Conservation (phyloP, 2,113 vertebrate genomes). For the Aegotheles bennettii region DNA sequence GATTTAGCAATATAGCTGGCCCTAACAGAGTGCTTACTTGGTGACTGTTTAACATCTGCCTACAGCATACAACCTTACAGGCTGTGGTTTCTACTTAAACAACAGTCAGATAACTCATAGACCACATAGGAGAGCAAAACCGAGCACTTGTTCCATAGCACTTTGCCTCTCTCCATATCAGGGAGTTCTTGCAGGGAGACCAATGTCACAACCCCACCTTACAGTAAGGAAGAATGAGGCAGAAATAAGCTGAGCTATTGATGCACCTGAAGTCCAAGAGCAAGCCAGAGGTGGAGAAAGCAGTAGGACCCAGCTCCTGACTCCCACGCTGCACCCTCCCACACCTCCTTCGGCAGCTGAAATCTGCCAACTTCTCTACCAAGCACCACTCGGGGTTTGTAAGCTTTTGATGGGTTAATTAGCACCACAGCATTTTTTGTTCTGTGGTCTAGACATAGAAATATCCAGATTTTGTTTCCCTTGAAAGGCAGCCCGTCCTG, state of each 20-base stretch:
- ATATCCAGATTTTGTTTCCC: conserved; percentile 82
- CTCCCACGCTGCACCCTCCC: background rate
- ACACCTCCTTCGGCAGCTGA: background rate
- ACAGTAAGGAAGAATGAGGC: background rate
- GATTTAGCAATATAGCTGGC: background rate
- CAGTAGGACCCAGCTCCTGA: background rate
- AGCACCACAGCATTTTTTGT: conserved; percentile 77
- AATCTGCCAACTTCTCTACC: background rate
- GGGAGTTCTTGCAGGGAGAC: background rate
- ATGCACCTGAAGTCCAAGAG: background rate
- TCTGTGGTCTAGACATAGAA: conserved; percentile 86
- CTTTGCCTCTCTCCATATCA: background rate
- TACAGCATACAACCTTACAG: background rate
- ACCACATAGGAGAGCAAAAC: background rate
- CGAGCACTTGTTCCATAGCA: background rate
- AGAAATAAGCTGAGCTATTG: background rate
- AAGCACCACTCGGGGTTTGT: conserved; percentile 20
- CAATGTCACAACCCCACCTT: background rate
- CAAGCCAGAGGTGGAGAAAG: background rate
- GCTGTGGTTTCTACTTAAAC: background rate
- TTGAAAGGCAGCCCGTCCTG: conserved; percentile 81
- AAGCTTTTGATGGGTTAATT: conserved; percentile 76
- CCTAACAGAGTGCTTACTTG: background rate
- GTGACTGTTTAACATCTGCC: background rate
- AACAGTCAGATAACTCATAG: background rate